Base-by-base conservation (phyloP, 2,888 invertebrate species). In the Bhutanitis thaidina region DNA sequence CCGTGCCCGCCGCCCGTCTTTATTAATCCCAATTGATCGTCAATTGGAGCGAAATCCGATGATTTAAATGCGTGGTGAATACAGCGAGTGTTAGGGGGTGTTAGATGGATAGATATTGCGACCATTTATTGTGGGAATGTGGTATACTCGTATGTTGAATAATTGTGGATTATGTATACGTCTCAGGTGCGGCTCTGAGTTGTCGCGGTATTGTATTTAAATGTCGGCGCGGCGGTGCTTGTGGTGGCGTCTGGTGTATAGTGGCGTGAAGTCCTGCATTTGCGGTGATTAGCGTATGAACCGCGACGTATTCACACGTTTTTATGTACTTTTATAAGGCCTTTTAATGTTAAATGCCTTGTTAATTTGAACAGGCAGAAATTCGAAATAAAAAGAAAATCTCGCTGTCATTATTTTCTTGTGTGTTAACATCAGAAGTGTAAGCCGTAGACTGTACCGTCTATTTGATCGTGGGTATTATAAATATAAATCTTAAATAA, bases 151-250 rank as follows among this genome's bases (percentile, higher is more conserved):
- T n/a, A n/a, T 82, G 83, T 80, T 71, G 73, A 79, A 80, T 78
- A 73, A 75, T 71, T 64, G 61, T 60, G 72, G 70, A 85, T 88
- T 86, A 88, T 85, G 80, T 77, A 85, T 80, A 80, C 82, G 73
- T 65, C 70, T 72, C 74, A 73, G 78, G 69, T 77, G 80, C 81
- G 82, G 80, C 78, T 77, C 74, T 85, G 86, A 84, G 46, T 70
- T 82, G 85, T 85, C 78, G 83, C 74, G 56, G 79, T 71, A 89
- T 89, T 89, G 88, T 89, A 89, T 89, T 88, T 80, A 86, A 89
- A 89, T 89, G 66, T 67, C 58, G 61, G 65, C 70, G 74, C 80
- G 77, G 79, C 83, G 78, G 34, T 39, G 15, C 27, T 66, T 61
- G 62, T 60, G 5, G 35, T 27, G 14, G 47, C 32, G 41, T 34